These are phyloP conservation scores for Aratinga solstitialis DNA, from an alignment of 2,797 vertebrate species.

Conservation along the genomic window DNA sequence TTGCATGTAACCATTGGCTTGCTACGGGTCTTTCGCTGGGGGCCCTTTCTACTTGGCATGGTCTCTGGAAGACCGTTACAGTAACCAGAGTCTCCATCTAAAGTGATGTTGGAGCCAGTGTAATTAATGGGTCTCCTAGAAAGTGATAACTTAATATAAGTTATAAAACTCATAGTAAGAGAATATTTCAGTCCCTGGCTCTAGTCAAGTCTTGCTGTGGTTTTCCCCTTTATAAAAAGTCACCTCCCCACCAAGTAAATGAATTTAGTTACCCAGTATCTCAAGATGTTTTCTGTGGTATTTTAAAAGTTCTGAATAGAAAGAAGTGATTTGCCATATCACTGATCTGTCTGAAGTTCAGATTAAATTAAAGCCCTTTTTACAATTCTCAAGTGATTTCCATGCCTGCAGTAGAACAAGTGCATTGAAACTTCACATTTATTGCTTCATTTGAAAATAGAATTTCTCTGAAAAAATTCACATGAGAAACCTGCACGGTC, in stretches of 20 bases:
- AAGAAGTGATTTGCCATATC: background rate
- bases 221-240: background rate
- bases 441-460: background rate
- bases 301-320: background rate
- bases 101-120: slow-evolving; percentile 30
- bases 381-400: background rate
- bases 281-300: background rate
- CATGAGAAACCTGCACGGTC: background rate
- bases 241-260: background rate
- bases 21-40: background rate
- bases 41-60: background rate
- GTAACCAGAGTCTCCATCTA: slow-evolving; percentile 25
- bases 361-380: background rate
- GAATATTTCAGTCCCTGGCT: background rate
- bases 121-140: slow-evolving; percentile 9
- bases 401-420: background rate
- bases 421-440: background rate
- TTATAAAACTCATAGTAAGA: background rate
- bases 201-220: background rate
- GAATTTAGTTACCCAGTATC: background rate
- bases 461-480: background rate
- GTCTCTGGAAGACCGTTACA: background rate
- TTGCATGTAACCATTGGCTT: background rate
- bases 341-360: background rate
- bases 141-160: background rate